These are phyloP conservation scores for Xiphydria camelus DNA, from an alignment of 2,888 invertebrate genomes.

Conservation along the genomic window DNA sequence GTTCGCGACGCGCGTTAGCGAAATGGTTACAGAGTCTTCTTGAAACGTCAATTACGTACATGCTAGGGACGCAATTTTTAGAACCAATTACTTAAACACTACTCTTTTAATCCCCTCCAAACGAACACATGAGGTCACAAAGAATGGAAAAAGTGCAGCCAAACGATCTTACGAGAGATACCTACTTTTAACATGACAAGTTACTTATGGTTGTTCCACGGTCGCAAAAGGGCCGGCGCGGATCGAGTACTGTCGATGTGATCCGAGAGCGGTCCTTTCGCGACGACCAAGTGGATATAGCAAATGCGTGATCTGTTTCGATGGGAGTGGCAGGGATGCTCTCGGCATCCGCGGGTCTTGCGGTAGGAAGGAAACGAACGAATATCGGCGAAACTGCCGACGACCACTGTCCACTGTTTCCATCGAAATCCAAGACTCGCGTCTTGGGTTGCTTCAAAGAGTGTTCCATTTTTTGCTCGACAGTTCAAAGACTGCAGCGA, in stretches of 20 bases:
- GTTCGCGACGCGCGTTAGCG: not conserved
- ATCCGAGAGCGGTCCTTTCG: too few species aligned
- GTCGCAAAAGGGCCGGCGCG: too few species aligned
- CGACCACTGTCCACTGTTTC: slow-evolving; percentile 22
- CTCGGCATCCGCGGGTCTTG: not conserved
- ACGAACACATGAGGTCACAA: slow-evolving; percentile 16
- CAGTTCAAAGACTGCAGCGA: slow-evolving; percentile 55
- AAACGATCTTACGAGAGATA: slow-evolving; percentile 33
- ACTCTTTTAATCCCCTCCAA: slow-evolving; percentile 5
- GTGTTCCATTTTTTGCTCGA: slow-evolving; percentile 53
- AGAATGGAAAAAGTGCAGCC: slow-evolving; percentile 25
- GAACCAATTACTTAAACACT: not conserved
- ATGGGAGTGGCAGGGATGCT: not conserved
- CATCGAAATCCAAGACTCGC: slow-evolving; percentile 33
- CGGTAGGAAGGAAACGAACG: not conserved
- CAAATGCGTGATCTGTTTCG: not conserved
- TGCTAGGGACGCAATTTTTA: slow-evolving; percentile 17
- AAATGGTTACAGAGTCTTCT: slow-evolving; percentile 36
- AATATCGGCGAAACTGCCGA: slow-evolving; percentile 10
- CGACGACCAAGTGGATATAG: too few species aligned
- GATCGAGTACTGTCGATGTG: too few species aligned
- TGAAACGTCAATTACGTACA: slow-evolving; percentile 49
- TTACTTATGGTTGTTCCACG: too few species aligned
- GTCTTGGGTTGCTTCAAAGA: slow-evolving; percentile 41
- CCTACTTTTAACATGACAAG: slow-evolving; percentile 29